phyloP scores from a whole-genome alignment of 2,797 vertebrate genomes.

The Eutrigla gurnardus region DNA sequence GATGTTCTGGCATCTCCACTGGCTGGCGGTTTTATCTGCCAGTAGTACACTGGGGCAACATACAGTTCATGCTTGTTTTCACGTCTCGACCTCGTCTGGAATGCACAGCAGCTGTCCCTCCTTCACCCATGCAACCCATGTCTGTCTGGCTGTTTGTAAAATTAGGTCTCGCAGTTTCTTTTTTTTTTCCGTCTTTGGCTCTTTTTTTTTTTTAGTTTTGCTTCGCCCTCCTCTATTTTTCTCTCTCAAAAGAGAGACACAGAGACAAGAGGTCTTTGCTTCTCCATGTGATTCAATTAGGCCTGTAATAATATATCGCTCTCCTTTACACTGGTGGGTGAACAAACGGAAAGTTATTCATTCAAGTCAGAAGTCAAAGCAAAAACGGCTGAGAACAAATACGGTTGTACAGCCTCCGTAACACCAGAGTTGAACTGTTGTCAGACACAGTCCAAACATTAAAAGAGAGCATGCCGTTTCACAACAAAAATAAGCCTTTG shows the following conservation, averaged over 20 bases:
- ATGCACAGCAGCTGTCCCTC: constrained; percentile 83
- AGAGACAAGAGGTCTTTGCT: constrained; percentile 54
- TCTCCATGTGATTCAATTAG: constrained; percentile 72
- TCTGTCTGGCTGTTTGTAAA: constrained; percentile 76
- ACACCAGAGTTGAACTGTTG: constrained; percentile 24
- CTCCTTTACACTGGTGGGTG: constrained; percentile 24
- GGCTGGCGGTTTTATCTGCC: constrained; percentile 69
- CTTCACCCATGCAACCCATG: constrained; percentile 71
- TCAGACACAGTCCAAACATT: constrained; percentile 31
- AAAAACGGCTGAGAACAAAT: constrained; percentile 37
- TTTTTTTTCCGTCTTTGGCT: constrained; percentile 36
- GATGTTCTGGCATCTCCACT: constrained; percentile 79
- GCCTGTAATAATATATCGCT: constrained; percentile 57
- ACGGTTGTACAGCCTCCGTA: constrained; percentile 25
- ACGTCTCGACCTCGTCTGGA: constrained; percentile 80
- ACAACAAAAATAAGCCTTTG: constrained; percentile 27
- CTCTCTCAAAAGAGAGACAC: constrained; percentile 31
- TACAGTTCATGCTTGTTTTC: constrained; percentile 76
- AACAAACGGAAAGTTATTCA: constrained; percentile 51
- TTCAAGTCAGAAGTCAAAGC: constrained; percentile 27
- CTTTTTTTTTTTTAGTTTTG: not conserved
- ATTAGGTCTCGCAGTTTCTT: constrained; percentile 62
- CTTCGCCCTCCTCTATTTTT: not conserved
- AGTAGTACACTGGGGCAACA: constrained; percentile 65
- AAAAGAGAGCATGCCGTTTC: constrained; percentile 35